Percentiles rank a stretch among this genome's conserved stretches.
These are phyloP conservation scores for Nothocercus julius DNA, from an alignment of 2,113 vertebrate species.

Conservation along the genomic window DNA sequence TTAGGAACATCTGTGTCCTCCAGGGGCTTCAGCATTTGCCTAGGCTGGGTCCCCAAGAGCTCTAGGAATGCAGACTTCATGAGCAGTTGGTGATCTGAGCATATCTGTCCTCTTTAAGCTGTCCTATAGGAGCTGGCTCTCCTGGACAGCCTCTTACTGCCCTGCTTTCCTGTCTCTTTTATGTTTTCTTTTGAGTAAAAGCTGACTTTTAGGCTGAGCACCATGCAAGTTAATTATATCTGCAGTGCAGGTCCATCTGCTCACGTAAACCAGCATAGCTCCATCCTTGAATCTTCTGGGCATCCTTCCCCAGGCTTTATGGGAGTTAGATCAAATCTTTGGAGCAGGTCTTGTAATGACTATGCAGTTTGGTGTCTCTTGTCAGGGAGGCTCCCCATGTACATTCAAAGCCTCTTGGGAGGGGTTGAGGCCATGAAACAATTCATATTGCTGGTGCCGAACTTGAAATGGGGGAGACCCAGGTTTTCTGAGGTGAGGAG, in stretches of 20 bases:
- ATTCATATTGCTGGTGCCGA: not conserved
- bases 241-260: fast-evolving
- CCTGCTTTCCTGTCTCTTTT: not conserved
- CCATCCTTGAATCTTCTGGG: not conserved
- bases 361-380: not conserved
- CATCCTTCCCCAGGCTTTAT: not conserved
- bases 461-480: not conserved
- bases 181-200: not conserved
- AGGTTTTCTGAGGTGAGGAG: not conserved
- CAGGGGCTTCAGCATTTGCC: not conserved
- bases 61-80: not conserved
- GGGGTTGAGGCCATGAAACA: not conserved
- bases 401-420: conserved; percentile 26
- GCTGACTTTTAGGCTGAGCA: not conserved
- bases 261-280: fast-evolving
- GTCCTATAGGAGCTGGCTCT: not conserved
- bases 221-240: fast-evolving
- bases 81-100: not conserved
- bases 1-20: not conserved
- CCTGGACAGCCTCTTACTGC: not conserved
- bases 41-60: not conserved
- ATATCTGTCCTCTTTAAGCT: not conserved
- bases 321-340: not conserved
- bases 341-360: not conserved
- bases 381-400: not conserved